Conservation (phyloP, 2,888 invertebrate genomes). For the Aphelenchoides bicaudatus region DNA sequence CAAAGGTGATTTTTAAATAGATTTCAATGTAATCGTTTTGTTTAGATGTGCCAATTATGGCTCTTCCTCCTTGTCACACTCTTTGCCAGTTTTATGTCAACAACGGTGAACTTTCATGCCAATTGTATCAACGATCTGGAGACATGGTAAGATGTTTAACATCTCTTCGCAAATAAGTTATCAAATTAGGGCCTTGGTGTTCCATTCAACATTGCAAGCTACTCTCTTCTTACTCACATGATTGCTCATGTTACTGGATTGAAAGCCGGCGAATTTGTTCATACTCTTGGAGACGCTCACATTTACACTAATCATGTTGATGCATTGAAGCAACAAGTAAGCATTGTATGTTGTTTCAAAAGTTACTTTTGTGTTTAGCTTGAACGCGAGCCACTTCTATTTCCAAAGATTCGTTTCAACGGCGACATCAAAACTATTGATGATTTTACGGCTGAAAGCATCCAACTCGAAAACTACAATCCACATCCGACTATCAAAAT, state of each 20-base stretch:
- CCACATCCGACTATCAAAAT: conserved; percentile 85
- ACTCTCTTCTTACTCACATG: conserved; percentile 87
- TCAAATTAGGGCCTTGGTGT: conserved; percentile 74
- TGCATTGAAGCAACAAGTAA: conserved; percentile 74
- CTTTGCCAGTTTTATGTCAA: conserved; percentile 86
- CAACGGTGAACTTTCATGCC: conserved; percentile 79
- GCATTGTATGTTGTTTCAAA: background rate
- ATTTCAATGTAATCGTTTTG: background rate
- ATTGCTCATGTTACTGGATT: conserved; percentile 88
- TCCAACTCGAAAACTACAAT: conserved; percentile 77
- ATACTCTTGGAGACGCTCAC: conserved; percentile 90
- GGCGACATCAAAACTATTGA: conserved; percentile 73
- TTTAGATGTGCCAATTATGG: conserved; percentile 72
- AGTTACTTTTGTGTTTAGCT: conserved; percentile 62
- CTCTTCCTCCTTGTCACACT: conserved; percentile 91
- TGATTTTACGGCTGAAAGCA: conserved; percentile 80
- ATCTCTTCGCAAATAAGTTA: conserved; percentile 7
- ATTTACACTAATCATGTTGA: conserved; percentile 85
- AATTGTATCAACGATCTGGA: conserved; percentile 89
- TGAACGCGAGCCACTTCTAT: conserved; percentile 73
- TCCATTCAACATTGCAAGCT: conserved; percentile 96
- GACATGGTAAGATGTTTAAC: conserved; percentile 74
- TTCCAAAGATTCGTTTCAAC: conserved; percentile 72
- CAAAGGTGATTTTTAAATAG: conserved; percentile 60
- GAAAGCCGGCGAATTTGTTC: conserved; percentile 86